Conservation (phyloP, 2,113 vertebrate species). For the Acanthisitta chloris region DNA sequence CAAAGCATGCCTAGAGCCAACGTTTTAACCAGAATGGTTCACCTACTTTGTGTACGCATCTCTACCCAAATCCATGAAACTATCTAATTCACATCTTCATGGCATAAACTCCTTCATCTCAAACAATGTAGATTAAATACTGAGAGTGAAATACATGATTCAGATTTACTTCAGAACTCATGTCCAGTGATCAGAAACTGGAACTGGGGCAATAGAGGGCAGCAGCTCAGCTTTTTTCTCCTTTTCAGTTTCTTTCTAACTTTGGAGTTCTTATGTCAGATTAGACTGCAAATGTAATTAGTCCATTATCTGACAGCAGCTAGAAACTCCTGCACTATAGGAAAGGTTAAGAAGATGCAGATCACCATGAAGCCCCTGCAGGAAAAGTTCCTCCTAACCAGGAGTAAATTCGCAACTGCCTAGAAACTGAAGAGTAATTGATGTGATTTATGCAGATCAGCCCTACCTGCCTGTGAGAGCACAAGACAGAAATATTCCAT, state of each 20-base stretch:
- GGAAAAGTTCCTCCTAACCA: background rate
- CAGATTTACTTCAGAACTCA: background rate
- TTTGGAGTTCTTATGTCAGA: background rate
- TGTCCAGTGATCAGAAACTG: background rate
- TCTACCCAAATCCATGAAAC: background rate
- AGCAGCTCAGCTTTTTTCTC: background rate
- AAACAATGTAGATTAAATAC: background rate
- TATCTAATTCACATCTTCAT: background rate
- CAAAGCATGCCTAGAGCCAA: background rate
- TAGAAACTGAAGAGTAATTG: background rate
- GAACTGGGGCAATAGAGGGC: background rate
- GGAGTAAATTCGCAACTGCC: background rate
- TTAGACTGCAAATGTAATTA: background rate
- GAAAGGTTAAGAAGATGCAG: background rate
- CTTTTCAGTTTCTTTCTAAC: background rate
- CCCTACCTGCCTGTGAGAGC: background rate
- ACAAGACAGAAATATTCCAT: background rate
- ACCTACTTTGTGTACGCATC: background rate
- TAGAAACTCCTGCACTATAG: background rate
- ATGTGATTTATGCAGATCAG: background rate
- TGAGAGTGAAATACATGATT: background rate
- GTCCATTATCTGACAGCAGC: background rate
- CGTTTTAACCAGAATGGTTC: background rate
- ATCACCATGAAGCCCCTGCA: background rate
- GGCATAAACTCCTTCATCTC: background rate